phyloP scores from a whole-genome alignment of 2,888 invertebrate species.

The Gasteruption jaculator region DNA sequence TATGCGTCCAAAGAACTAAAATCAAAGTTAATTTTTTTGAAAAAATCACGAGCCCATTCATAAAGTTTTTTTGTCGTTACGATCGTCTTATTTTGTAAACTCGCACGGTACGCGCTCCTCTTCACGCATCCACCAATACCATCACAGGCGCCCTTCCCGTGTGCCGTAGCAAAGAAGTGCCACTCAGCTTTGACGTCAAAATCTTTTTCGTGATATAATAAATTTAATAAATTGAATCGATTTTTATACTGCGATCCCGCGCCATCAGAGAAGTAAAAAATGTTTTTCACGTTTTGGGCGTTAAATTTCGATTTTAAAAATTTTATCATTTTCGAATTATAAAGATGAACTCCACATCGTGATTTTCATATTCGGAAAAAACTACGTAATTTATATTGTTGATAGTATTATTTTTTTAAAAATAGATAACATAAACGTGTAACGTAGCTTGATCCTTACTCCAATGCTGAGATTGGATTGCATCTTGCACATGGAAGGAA shows the following conservation, averaged over 20 bases:
- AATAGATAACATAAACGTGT: conserved; percentile 13
- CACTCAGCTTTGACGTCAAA: conserved; percentile 10
- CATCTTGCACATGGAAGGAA: conserved; percentile 15
- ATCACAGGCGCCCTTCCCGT: conserved; percentile 17
- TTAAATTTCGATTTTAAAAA: conserved; percentile 12
- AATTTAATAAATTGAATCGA: conserved; percentile 8
- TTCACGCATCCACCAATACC: conserved; percentile 14
- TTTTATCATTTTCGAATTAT: conserved; percentile 14
- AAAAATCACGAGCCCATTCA: too few relatives aligned
- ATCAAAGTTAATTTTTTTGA: too few relatives aligned
- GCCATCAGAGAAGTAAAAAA: conserved; percentile 11
- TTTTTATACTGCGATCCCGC: conserved; percentile 15
- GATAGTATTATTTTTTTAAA: conserved; percentile 4
- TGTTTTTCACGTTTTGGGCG: conserved; percentile 5
- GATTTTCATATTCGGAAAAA: not conserved
- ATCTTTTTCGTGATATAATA: conserved; percentile 10
- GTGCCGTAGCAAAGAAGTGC: conserved; percentile 14
- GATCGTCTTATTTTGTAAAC: too few relatives aligned
- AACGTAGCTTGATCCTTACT: conserved; percentile 10
- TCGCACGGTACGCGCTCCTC: conserved; percentile 3
- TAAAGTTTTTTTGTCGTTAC: too few relatives aligned
- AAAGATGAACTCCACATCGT: conserved; percentile 9
- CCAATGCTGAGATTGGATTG: conserved; percentile 12
- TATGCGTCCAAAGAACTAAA: too few relatives aligned
- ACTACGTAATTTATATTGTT: not conserved